Evolutionary conservation across 2,113 vertebrate species (phyloP).

Genomic region (Myiozetetes cayanensis): DNA sequence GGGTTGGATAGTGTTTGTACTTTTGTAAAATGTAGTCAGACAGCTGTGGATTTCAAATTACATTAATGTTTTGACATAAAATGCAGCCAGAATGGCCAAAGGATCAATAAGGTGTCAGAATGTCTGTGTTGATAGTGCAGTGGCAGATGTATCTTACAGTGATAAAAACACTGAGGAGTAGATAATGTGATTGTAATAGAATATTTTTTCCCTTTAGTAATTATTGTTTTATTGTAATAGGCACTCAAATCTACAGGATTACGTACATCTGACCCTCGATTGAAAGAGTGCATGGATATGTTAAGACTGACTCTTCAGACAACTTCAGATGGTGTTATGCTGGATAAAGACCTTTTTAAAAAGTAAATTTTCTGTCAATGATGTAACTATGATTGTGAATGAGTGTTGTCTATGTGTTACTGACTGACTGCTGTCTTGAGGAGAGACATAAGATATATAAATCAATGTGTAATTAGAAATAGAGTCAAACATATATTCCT

Average conservation of each 20-base stretch:
- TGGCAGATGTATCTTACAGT: neutral
- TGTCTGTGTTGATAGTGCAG: neutral
- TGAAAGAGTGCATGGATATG: constrained; percentile 99
- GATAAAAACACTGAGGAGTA: neutral
- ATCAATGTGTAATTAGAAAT: neutral
- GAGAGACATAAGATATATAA: neutral
- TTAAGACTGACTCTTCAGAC: constrained; percentile 93
- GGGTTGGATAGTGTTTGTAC: neutral
- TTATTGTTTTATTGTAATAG: constrained; percentile 66
- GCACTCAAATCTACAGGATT: constrained; percentile 96
- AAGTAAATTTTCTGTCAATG: constrained; percentile 82
- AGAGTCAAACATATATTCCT: neutral
- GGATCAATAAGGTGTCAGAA: neutral
- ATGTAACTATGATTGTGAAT: neutral
- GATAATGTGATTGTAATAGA: neutral
- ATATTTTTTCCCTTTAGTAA: neutral
- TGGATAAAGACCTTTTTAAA: constrained; percentile 98
- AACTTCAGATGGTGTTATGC: constrained; percentile 92
- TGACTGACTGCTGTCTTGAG: neutral
- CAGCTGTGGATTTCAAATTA: neutral
- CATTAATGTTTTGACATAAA: neutral
- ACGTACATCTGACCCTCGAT: constrained; percentile 92
- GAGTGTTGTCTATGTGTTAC: neutral
- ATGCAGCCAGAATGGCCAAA: neutral
- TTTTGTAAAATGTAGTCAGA: neutral